Evolutionary conservation across 1,140 invertebrate genomes (phyloP), one percentile per base, ranked within the genome.

Genomic region (Diuraphis noxia): DNA sequence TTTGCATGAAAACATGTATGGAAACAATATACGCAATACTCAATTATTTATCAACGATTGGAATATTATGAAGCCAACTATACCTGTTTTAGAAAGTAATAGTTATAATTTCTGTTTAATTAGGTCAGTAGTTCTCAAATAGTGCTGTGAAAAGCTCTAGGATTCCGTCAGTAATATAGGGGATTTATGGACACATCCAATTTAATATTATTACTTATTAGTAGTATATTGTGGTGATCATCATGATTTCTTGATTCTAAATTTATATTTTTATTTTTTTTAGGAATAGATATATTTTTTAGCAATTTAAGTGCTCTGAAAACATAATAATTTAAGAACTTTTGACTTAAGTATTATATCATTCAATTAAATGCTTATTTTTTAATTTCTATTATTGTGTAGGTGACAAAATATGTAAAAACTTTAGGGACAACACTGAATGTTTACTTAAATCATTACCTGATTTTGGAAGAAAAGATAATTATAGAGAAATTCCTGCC

Each of bases 31-130:
- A 49, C 63, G 46, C 40, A 91, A 91, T 6, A 91, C 89, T 38
- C n/a, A 91, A 81, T n/a, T 91, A 91, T 91, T 91, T 82, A 82
- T 82, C 7, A 91, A 91, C 21, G 46, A 91, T 49, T 91, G 89
- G 89, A 82, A 81, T 36, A 91, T 81, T 1, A 91, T 91, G 77
- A 77, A 52, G 10, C 40, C 89, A 91, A 81, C 89, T 34, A 40
- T 91, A 63, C 89, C 89, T 25, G 8, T 82, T 49, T 0, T 40
- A 90, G 46, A 90, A 79, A 52, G 89, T 91, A 91, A 90, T 81
- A n/a, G 63, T 43, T 7, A 43, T 23, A 63, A 72, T 21, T 79
- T 9, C 1, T 89, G 25, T 34, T 77, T 10, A 13, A 1, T 56
- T 17, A 17, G 2, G 13, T 72, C 13, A n/a, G 30, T 63, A 21